A percentile compares a stretch with the other conserved stretches of the same genome.
Evolutionary conservation across 2,888 invertebrate genomes (phyloP).

Genomic region (Eilema sororculum): DNA sequence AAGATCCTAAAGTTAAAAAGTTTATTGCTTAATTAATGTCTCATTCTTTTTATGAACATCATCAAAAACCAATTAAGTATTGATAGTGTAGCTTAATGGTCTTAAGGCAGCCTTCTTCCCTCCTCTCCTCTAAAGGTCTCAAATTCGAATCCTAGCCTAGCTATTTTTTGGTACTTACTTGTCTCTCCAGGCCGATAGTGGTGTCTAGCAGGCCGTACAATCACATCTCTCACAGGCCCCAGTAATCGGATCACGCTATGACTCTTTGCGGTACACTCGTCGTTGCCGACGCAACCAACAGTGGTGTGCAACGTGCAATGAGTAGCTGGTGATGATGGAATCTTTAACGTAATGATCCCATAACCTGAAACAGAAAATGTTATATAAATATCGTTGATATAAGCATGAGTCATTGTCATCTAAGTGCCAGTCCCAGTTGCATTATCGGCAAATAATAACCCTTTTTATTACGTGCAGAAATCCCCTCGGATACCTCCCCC

Average conservation of each 20-base stretch:
- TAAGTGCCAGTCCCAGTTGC: too few species aligned
- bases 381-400: not conserved
- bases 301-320: slow-evolving; percentile 88
- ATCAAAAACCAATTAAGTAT: too few species aligned
- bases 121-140: too few species aligned
- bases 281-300: slow-evolving; percentile 86
- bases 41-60: too few species aligned
- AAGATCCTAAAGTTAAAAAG: not conserved
- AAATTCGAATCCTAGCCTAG: too few species aligned
- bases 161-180: slow-evolving; percentile 73
- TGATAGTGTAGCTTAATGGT: too few species aligned
- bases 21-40: not conserved
- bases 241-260: slow-evolving; percentile 88
- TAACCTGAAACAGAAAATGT: slow-evolving; percentile 84
- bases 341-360: slow-evolving; percentile 88
- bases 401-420: not conserved
- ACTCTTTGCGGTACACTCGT: slow-evolving; percentile 86
- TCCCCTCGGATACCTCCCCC: too few species aligned
- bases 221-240: slow-evolving; percentile 88
- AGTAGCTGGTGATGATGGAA: slow-evolving; percentile 87
- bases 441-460: too few species aligned
- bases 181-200: slow-evolving; percentile 89
- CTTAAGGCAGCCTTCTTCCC: too few species aligned
- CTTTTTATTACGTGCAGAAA: too few species aligned
- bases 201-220: slow-evolving; percentile 88